phyloP scores from a whole-genome alignment of 2,113 vertebrate species.

The Mus spicilegus region DNA sequence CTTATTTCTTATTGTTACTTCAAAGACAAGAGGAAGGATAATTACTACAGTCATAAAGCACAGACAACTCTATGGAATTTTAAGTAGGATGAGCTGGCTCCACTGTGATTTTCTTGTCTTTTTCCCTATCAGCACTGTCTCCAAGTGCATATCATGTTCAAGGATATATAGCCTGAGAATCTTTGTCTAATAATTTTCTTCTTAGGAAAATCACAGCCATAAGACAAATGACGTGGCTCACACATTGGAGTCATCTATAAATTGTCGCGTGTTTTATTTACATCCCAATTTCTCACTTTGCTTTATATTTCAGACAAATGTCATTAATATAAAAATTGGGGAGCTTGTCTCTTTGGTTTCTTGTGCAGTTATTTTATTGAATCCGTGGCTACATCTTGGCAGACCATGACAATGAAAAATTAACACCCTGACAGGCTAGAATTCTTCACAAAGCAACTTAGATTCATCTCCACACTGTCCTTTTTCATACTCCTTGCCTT shows the following conservation, averaged over 20 bases:
- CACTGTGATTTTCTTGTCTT: conserved; percentile 71
- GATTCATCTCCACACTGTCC: conserved; percentile 68
- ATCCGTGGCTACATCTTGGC: conserved; percentile 73
- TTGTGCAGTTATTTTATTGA: conserved; percentile 78
- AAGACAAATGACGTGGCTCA: conserved; percentile 75
- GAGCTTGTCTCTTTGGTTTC: conserved; percentile 72
- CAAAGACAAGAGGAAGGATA: conserved; percentile 81
- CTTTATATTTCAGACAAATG: conserved; percentile 77
- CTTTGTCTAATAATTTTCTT: conserved; percentile 73
- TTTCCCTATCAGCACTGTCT: conserved; percentile 67
- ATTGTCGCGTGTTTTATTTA: conserved; percentile 67
- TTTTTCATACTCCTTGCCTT: background rate
- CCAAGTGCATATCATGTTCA: conserved; percentile 75
- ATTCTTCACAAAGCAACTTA: conserved; percentile 81
- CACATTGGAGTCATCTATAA: conserved; percentile 61
- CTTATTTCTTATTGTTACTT: conserved; percentile 74
- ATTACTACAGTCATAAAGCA: conserved; percentile 79
- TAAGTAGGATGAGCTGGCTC: conserved; percentile 77
- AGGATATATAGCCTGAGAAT: conserved; percentile 70
- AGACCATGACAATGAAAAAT: conserved; percentile 80
- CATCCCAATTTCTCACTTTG: conserved; percentile 63
- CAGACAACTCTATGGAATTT: conserved; percentile 75
- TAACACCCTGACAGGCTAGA: conserved; percentile 74
- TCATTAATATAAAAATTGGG: conserved; percentile 75
- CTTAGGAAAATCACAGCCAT: conserved; percentile 78